A percentile compares a stretch with the other conserved stretches of the same genome.
These are phyloP conservation scores for Xanthia icteritia DNA, from an alignment of 2,888 invertebrate species.

Conservation along the genomic window DNA sequence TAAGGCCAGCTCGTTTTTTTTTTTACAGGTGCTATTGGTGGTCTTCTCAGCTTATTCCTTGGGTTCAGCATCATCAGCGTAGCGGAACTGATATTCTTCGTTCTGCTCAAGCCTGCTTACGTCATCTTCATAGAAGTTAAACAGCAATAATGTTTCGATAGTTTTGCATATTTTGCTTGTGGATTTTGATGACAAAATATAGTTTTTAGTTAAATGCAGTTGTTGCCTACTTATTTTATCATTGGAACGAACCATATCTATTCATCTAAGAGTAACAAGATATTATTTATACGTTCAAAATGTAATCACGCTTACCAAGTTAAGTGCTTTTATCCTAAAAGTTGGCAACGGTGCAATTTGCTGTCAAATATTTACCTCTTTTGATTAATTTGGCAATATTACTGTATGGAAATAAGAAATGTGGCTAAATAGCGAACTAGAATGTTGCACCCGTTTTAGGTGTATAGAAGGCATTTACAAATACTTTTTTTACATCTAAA, in stretches of 20 bases:
- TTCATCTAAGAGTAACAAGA: background rate
- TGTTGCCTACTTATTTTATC: background rate
- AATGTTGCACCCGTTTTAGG: too few species aligned
- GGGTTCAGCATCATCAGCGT: slow-evolving; percentile 89
- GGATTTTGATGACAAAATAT: too few species aligned
- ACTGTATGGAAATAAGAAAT: too few species aligned
- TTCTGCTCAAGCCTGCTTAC: slow-evolving; percentile 81
- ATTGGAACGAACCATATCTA: background rate
- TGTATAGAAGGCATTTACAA: too few species aligned
- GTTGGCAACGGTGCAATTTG: too few species aligned
- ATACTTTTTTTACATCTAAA: too few species aligned
- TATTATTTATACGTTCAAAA: background rate
- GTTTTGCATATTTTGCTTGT: background rate
- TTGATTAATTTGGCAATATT: too few species aligned
- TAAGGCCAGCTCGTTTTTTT: background rate
- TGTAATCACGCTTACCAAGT: background rate
- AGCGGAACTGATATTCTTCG: slow-evolving; percentile 85
- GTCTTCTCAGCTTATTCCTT: slow-evolving; percentile 86
- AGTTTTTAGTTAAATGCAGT: background rate
- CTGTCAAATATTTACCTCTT: too few species aligned
- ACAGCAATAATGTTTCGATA: background rate
- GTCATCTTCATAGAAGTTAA: slow-evolving; percentile 69
- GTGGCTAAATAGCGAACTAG: too few species aligned
- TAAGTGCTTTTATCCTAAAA: too few species aligned
- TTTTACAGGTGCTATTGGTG: slow-evolving; percentile 84